A percentile compares a stretch with the other conserved stretches of the same genome.
These are phyloP conservation scores for Callospermophilus lateralis DNA, from an alignment of 2,113 vertebrate genomes.

Conservation along the genomic window DNA sequence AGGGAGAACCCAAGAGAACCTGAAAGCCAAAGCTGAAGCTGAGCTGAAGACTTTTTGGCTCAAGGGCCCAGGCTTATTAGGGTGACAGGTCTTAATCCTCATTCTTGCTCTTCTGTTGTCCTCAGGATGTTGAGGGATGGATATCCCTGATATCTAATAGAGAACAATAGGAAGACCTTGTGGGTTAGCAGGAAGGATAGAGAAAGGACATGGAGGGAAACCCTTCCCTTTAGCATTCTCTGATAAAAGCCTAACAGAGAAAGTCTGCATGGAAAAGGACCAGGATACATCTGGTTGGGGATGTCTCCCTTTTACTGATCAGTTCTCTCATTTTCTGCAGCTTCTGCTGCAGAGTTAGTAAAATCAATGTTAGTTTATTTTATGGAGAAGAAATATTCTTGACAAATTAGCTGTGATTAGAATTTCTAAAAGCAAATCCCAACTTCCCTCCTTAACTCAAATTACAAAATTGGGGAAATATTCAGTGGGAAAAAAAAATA, in stretches of 20 bases:
- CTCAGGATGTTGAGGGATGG: background rate
- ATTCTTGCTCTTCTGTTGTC: slow-evolving; percentile 33
- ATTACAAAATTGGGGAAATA: slow-evolving; percentile 61
- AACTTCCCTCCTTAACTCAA: slow-evolving; percentile 55
- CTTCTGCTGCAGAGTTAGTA: slow-evolving; percentile 40
- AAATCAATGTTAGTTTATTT: slow-evolving; percentile 65
- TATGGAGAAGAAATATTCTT: slow-evolving; percentile 47
- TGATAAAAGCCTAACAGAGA: slow-evolving; percentile 3
- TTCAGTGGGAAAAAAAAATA: slow-evolving; percentile 41
- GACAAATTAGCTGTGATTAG: slow-evolving; percentile 65
- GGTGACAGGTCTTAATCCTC: slow-evolving; percentile 1
- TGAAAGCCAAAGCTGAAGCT: background rate
- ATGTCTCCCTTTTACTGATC: background rate
- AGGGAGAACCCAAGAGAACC: slow-evolving; percentile 18
- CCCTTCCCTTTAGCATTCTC: background rate
- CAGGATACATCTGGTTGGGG: background rate
- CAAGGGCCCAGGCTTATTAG: slow-evolving; percentile 49
- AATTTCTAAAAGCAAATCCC: slow-evolving; percentile 69
- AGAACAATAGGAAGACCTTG: background rate
- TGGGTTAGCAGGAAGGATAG: background rate
- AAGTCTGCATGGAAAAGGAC: background rate
- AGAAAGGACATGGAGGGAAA: background rate
- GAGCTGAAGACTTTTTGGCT: background rate
- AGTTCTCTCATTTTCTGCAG: background rate
- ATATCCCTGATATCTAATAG: background rate